Evolutionary conservation across 2,797 vertebrate genomes (phyloP).

Genomic region (Sebastes flavidus): DNA sequence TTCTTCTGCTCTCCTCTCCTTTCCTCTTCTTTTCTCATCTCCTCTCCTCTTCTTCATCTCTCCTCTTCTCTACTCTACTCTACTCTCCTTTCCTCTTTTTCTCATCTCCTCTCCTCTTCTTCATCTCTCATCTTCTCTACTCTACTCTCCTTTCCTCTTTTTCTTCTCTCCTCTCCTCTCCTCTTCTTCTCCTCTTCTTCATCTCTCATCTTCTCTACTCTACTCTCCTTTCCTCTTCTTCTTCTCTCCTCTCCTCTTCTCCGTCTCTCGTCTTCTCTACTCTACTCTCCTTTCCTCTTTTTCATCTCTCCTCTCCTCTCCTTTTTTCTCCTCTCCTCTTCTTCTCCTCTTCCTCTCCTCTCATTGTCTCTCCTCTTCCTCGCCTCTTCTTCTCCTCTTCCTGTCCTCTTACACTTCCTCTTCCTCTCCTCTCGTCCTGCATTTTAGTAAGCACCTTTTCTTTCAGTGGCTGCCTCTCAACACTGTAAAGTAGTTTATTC

Average conservation of each 20-base stretch:
- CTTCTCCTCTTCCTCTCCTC: not conserved
- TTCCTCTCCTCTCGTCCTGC: constrained; percentile 19
- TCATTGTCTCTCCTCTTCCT: not conserved
- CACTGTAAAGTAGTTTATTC: constrained; percentile 43
- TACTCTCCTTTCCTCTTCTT: too few relatives aligned
- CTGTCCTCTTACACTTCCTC: not conserved
- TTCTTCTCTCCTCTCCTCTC: not conserved
- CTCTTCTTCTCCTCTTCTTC: not conserved
- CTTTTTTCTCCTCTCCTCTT: too few relatives aligned
- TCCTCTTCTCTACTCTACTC: not conserved
- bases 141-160: too few relatives aligned
- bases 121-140: not conserved
- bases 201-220: not conserved
- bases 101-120: not conserved
- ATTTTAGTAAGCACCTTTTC: constrained; percentile 46
- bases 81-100: not conserved
- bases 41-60: not conserved
- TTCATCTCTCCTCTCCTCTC: too few relatives aligned
- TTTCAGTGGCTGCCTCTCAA: constrained; percentile 54
- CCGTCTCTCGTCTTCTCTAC: too few relatives aligned
- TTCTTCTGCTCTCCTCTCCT: too few relatives aligned
- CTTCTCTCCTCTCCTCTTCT: too few relatives aligned
- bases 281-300: too few relatives aligned
- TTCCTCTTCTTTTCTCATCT: too few relatives aligned
- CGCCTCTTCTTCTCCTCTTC: not conserved